Percentiles rank a stretch among this genome's conserved stretches.
Conservation (phyloP, 2,113 vertebrate genomes). For the Ceratotherium simum region DNA sequence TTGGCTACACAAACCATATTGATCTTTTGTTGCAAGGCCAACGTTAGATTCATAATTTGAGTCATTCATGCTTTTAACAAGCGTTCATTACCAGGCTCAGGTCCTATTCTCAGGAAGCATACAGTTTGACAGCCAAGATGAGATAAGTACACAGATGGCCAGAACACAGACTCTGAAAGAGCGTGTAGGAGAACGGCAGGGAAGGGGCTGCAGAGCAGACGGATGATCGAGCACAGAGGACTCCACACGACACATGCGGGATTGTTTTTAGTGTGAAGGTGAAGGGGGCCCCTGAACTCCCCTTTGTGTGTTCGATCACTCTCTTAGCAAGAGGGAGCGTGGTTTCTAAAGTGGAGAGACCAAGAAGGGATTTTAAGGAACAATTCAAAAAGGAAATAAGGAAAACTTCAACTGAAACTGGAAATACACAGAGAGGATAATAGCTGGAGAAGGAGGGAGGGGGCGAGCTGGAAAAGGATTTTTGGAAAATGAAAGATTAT, state of each 20-base stretch:
- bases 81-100: background rate
- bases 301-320: background rate
- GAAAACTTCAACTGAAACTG: background rate
- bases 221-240: background rate
- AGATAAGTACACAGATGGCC: background rate
- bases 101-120: background rate
- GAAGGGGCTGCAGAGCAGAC: background rate
- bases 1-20: background rate
- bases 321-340: background rate
- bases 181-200: background rate
- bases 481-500: background rate
- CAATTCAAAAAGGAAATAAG: background rate
- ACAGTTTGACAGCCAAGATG: background rate
- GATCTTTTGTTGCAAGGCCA: background rate
- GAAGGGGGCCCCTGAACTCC: background rate
- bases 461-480: background rate
- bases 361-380: background rate
- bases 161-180: background rate
- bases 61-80: background rate
- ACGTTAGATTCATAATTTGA: background rate
- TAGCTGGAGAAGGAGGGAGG: background rate
- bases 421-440: background rate
- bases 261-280: background rate
- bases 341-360: background rate
- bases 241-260: accelerated